Percentiles rank a stretch among this genome's conserved stretches.
Conservation (phyloP, 2,888 invertebrate species). For the Cepaea hortensis region DNA sequence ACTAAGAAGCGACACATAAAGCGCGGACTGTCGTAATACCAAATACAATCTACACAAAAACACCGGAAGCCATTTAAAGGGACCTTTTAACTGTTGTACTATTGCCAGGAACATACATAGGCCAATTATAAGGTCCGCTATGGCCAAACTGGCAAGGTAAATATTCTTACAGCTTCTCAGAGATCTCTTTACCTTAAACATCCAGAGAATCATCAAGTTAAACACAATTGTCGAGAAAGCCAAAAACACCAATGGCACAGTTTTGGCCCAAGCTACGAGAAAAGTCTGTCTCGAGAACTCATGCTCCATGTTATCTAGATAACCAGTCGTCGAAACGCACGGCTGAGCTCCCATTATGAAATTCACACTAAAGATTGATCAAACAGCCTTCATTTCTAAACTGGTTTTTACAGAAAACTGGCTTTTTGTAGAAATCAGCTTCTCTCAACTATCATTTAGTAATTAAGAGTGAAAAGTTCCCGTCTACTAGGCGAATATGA, state of each 20-base stretch:
- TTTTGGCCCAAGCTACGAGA: conserved; percentile 48
- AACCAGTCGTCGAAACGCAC: neutral
- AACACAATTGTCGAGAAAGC: conserved; percentile 62
- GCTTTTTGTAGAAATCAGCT: neutral
- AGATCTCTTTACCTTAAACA: conserved; percentile 61
- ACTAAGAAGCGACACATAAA: conserved; percentile 66
- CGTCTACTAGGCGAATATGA: too few species aligned
- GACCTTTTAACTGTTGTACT: conserved; percentile 56
- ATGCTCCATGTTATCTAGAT: neutral
- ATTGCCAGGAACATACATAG: conserved; percentile 63
- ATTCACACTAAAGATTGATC: neutral
- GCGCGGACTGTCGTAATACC: conserved; percentile 57
- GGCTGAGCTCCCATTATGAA: neutral
- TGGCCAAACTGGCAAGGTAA: conserved; percentile 67
- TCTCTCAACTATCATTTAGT: too few species aligned
- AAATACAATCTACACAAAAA: conserved; percentile 58
- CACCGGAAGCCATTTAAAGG: conserved; percentile 33
- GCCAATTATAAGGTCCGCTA: conserved; percentile 66
- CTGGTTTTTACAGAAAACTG: neutral
- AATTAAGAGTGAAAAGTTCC: too few species aligned
- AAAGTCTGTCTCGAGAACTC: conserved; percentile 26
- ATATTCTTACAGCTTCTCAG: conserved; percentile 66
- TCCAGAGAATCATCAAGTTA: conserved; percentile 63
- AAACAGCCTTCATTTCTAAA: neutral
- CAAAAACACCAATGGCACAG: conserved; percentile 61